Percentiles rank a stretch among this genome's conserved stretches.
Evolutionary conservation across 2,888 invertebrate species (phyloP).

Genomic region (Lasioglossum calceatum): DNA sequence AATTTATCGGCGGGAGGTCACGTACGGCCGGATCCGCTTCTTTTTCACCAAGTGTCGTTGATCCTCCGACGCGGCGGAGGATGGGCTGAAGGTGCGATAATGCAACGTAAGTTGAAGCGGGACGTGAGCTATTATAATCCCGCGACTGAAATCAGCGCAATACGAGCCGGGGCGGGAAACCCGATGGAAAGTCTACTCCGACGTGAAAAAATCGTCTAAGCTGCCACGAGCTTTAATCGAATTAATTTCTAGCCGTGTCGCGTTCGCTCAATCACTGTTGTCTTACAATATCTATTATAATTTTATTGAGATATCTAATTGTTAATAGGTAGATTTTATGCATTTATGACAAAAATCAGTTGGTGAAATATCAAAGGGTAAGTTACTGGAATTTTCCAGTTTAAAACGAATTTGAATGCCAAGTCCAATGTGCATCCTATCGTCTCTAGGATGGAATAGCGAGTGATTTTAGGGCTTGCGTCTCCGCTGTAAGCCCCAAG

Average conservation of each 20-base stretch:
- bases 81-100: constrained; percentile 12
- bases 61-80: constrained; percentile 13
- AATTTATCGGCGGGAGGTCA: constrained; percentile 55
- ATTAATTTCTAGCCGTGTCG: background rate
- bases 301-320: too few relatives aligned
- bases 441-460: background rate
- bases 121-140: constrained; percentile 15
- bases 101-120: constrained; percentile 2
- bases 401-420: background rate
- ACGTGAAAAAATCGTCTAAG: background rate
- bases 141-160: background rate
- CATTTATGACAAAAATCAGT: too few relatives aligned
- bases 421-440: background rate
- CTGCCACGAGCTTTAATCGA: background rate
- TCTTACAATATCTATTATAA: too few relatives aligned
- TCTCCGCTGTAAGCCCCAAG: background rate
- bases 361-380: background rate
- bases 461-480: background rate
- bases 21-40: constrained; percentile 23
- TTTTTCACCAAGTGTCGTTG: background rate
- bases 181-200: background rate
- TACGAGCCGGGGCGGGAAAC: background rate
- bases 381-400: background rate
- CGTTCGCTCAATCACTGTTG: too few relatives aligned
- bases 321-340: too few relatives aligned